Conservation (phyloP, 1,140 invertebrate species). For the Trachymyrmex cornetzi region DNA sequence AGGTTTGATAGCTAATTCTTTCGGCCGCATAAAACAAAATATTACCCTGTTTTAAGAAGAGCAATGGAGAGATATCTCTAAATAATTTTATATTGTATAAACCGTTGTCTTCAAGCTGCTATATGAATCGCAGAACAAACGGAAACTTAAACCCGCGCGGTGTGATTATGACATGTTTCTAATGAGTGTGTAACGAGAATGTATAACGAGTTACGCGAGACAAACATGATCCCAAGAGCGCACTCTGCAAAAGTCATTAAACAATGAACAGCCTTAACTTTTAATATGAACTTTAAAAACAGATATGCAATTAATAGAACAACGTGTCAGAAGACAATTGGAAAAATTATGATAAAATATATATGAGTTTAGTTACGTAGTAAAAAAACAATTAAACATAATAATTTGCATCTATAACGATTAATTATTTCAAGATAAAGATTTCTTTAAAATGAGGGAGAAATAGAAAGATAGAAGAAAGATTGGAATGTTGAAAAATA, state of each 20-base stretch:
- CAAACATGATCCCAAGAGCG: slow-evolving; percentile 9
- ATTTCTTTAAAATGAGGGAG: background rate
- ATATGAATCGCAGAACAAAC: background rate
- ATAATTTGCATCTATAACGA: background rate
- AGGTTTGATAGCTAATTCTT: slow-evolving; percentile 60
- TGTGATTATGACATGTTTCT: slow-evolving; percentile 22
- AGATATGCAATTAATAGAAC: background rate
- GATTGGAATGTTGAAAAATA: background rate
- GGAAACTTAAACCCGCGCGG: background rate
- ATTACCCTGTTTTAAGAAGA: slow-evolving; percentile 78
- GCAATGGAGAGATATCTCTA: slow-evolving; percentile 67
- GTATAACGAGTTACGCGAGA: background rate
- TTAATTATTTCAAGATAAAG: background rate
- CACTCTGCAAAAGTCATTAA: slow-evolving; percentile 4
- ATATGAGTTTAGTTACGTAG: background rate
- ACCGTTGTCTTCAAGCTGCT: slow-evolving; percentile 52
- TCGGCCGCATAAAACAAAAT: slow-evolving; percentile 74
- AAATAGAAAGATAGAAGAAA: background rate
- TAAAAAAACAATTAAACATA: background rate
- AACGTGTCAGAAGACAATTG: background rate
- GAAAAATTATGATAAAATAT: background rate
- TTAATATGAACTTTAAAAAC: slow-evolving; percentile 26
- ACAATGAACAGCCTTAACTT: slow-evolving; percentile 34
- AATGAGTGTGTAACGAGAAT: slow-evolving; percentile 28
- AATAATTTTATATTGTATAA: slow-evolving; percentile 82